Evolutionary conservation across 1,140 invertebrate genomes (phyloP), one percentile per base, ranked within the genome.

Genomic region (Drusus annulatus): DNA sequence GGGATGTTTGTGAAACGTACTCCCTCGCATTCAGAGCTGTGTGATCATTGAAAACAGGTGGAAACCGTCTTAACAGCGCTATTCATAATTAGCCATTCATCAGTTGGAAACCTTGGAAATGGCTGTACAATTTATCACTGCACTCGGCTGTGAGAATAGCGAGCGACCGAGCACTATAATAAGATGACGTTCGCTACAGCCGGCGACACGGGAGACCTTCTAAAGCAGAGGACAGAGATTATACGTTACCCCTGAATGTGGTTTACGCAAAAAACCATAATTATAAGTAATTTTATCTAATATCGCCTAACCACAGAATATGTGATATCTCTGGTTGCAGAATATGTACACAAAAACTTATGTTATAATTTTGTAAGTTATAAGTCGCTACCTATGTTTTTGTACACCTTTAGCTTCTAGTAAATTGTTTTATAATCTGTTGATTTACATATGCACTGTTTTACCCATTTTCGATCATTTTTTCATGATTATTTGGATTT

Each of bases 51-150:
- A 75, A 75, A 81, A 73, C 75, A 81, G 80, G 74, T 75, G 75
- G 62, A 62, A 77, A 58, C 45, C 23, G 21, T 54, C 63, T 60
- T 19, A 69, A 65, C 51, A 69, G 52, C 25, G 52, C 74, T 77
- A 81, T 81, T 77, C 75, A 77, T 81, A 81, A 81, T 81, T 77
- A 81, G 54, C 79, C 54, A 69, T 58, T 28, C 52, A 52, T 69
- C 36, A 51, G 71, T 25, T 51, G 60, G 74, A 36, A 74, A 25
- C 69, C 23, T 73, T 77, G 75, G 58, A 80, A 45, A 83, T 63
- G 73, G 73, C 58, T 50, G 52, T 65, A 75, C 62, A 69, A 83
- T 83, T 83, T 80, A 83, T 83, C 81, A 83, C 28, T 23, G n/a
- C 10, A 45, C 36, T 45, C 68, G 68, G 17, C 50, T 71, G 68